phyloP scores from a whole-genome alignment of 2,113 vertebrate genomes.

The Piprites chloris region DNA sequence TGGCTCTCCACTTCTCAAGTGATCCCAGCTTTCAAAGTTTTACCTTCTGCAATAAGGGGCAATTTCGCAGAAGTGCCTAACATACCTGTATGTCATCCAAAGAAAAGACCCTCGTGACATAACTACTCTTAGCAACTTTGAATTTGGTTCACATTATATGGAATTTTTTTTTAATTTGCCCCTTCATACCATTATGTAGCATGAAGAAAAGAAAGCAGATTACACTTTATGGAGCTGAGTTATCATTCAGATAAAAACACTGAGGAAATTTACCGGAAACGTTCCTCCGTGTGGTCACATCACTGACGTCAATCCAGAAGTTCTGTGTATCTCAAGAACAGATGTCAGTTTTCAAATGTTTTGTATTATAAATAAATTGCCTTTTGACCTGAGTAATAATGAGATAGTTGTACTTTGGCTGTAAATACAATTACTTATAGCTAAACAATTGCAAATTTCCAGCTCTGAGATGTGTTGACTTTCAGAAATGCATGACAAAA shows the following conservation, averaged over 20 bases:
- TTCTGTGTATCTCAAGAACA: slow-evolving; percentile 60
- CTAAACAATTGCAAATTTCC: slow-evolving; percentile 3
- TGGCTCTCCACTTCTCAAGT: background rate
- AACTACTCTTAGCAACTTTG: background rate
- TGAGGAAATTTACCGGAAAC: slow-evolving; percentile 20
- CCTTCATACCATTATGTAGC: background rate
- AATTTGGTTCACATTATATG: background rate
- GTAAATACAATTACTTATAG: slow-evolving; percentile 59
- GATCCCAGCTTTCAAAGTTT: background rate
- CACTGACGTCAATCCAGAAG: slow-evolving; percentile 63
- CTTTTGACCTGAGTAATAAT: slow-evolving; percentile 57
- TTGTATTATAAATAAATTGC: slow-evolving; percentile 63
- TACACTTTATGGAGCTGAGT: background rate
- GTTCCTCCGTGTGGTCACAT: slow-evolving; percentile 40
- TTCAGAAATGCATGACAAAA: background rate
- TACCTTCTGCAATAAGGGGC: background rate
- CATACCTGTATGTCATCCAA: background rate
- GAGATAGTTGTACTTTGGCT: background rate
- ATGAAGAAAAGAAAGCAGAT: background rate
- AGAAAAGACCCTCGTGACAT: background rate
- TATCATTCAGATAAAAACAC: slow-evolving; percentile 26
- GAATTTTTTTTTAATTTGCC: background rate
- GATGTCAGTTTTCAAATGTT: slow-evolving; percentile 62
- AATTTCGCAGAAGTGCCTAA: background rate
- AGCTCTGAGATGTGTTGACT: background rate